These are phyloP conservation scores for Centropyge bicolor DNA, from an alignment of 2,797 vertebrate species.

Conservation along the genomic window DNA sequence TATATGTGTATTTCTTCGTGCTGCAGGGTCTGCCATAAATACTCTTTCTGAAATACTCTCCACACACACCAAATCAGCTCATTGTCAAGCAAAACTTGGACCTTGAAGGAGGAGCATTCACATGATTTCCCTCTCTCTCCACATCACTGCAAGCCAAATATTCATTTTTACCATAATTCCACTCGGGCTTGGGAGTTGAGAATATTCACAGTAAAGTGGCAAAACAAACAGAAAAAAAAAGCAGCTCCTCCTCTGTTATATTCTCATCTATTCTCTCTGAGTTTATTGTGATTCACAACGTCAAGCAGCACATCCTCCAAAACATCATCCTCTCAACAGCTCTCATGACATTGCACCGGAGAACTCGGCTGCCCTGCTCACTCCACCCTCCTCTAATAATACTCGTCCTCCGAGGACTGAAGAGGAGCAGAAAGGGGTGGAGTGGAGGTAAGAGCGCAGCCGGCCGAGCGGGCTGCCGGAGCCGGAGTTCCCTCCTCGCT, in stretches of 20 bases:
- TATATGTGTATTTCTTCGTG: conserved; percentile 14
- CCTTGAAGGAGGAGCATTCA: conserved; percentile 2
- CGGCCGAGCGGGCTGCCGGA: conserved; percentile 10
- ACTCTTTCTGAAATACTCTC: neutral
- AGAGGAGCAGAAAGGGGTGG: conserved; percentile 46
- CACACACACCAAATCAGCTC: conserved; percentile 7
- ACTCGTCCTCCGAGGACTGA: conserved; percentile 63
- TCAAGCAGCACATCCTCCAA: conserved; percentile 26
- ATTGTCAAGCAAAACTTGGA: conserved; percentile 12
- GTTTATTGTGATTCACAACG: conserved; percentile 46
- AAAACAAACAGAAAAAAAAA: neutral
- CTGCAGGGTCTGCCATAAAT: conserved; percentile 8
- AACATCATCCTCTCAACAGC: conserved; percentile 48
- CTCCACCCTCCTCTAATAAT: conserved; percentile 72
- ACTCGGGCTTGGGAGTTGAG: neutral
- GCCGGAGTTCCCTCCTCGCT: conserved; percentile 55
- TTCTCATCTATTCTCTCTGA: conserved; percentile 13
- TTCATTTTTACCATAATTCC: neutral
- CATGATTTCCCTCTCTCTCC: neutral
- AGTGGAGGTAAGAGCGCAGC: conserved; percentile 56
- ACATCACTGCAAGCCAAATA: neutral
- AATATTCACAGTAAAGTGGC: neutral
- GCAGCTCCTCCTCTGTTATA: neutral
- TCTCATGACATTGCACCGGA: conserved; percentile 52
- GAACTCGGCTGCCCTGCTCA: conserved; percentile 44